Evolutionary conservation across 1,140 invertebrate species (phyloP).

Genomic region (Lepidurus packardi): DNA sequence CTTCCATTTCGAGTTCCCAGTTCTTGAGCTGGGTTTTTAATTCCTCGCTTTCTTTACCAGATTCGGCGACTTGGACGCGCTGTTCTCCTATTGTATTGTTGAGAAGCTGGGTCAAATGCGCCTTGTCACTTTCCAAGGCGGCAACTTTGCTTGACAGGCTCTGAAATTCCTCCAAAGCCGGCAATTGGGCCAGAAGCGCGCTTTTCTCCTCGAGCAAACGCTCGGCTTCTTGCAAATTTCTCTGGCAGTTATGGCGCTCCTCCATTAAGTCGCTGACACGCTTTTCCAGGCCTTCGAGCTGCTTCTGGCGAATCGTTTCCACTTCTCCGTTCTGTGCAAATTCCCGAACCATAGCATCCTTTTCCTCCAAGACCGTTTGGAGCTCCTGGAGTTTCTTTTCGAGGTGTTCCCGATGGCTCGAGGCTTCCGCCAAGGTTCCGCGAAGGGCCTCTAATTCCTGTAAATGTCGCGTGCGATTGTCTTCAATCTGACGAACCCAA

Average conservation of each 20-base stretch:
- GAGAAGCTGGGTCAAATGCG: background rate
- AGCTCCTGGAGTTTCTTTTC: conserved; percentile 14
- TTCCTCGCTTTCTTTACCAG: background rate
- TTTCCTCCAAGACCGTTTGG: background rate
- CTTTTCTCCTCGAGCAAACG: background rate
- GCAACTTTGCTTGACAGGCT: background rate
- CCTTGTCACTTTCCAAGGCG: background rate
- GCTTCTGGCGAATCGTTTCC: background rate
- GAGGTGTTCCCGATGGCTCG: conserved; percentile 26
- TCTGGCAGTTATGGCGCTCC: background rate
- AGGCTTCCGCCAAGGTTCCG: background rate
- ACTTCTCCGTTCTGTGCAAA: conserved; percentile 14
- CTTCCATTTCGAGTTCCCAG: background rate
- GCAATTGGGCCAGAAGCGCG: background rate
- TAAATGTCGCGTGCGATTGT: conserved; percentile 32
- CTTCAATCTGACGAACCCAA: conserved; percentile 34
- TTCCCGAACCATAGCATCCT: conserved; percentile 11
- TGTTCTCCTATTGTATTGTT: conserved; percentile 14
- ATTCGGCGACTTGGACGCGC: background rate
- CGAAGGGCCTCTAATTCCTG: conserved; percentile 28
- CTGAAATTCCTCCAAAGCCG: background rate
- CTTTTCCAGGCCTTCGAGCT: background rate
- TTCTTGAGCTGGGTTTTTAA: background rate
- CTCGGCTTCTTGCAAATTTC: background rate
- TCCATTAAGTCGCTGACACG: background rate